A percentile compares a stretch with the other conserved stretches of the same genome.
phyloP scores from a whole-genome alignment of 2,797 vertebrate genomes.

The Gobionotothen gibberifrons region DNA sequence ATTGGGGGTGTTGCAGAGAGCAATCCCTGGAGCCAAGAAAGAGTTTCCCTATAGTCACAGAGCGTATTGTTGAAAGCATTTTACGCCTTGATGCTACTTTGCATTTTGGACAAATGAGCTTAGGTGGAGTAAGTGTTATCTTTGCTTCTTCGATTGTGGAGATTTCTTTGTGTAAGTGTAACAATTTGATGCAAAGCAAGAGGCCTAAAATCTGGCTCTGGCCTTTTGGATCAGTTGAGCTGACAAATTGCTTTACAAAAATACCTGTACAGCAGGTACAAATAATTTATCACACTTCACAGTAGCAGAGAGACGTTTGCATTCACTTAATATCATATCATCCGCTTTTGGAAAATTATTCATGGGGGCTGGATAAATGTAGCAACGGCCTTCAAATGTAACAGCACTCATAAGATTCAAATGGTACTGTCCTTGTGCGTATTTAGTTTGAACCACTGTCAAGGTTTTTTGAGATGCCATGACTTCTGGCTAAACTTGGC shows the following conservation, averaged over 20 bases:
- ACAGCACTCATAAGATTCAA: not conserved
- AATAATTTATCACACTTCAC: not conserved
- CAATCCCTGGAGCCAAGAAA: not conserved
- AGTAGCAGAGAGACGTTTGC: not conserved
- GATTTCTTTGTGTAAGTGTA: not conserved
- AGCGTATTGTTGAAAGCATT: not conserved
- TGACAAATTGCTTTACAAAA: not conserved
- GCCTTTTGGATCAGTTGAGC: slow-evolving; percentile 1
- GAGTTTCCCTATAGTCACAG: not conserved
- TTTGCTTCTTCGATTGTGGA: not conserved
- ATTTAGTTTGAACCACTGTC: slow-evolving; percentile 15
- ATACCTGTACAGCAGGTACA: slow-evolving; percentile 3
- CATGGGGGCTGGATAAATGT: not conserved
- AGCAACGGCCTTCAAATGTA: not conserved
- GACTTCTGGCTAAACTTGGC: slow-evolving; percentile 43
- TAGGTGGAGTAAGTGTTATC: not conserved
- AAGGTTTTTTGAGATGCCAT: slow-evolving; percentile 23
- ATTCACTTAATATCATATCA: not conserved
- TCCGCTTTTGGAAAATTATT: slow-evolving; percentile 23
- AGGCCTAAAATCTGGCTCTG: not conserved
- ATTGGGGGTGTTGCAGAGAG: slow-evolving; percentile 19
- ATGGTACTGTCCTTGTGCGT: not conserved
- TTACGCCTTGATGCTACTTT: not conserved
- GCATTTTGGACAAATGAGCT: slow-evolving; percentile 13
- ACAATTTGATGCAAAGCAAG: not conserved